These are phyloP conservation scores for Notarius quadriscutis DNA, from an alignment of 2,113 vertebrate genomes.

Conservation along the genomic window DNA sequence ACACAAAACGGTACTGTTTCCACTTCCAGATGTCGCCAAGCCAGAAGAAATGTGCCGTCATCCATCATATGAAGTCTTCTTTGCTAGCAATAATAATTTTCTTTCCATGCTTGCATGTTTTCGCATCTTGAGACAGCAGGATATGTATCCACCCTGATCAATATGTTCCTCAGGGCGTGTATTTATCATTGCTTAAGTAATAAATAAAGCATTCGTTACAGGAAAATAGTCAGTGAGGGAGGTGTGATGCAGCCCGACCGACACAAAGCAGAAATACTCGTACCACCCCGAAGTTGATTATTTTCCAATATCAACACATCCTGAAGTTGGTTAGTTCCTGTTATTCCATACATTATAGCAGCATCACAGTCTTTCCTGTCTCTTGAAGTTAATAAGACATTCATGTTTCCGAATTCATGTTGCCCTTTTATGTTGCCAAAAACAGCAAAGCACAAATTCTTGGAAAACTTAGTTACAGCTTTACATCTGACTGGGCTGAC, in stretches of 20 bases:
- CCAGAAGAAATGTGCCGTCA: slow-evolving; percentile 32
- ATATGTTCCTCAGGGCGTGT: background rate
- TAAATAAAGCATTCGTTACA: background rate
- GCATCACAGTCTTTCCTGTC: background rate
- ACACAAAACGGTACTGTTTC: slow-evolving; percentile 66
- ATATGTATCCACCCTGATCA: slow-evolving; percentile 11
- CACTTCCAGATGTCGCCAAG: slow-evolving; percentile 70
- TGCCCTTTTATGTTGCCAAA: background rate
- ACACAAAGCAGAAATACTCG: background rate
- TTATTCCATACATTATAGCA: background rate
- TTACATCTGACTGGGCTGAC: background rate
- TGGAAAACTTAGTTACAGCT: background rate
- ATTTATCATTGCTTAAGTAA: background rate
- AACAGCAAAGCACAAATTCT: background rate
- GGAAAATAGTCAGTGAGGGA: background rate
- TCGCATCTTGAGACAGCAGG: slow-evolving; percentile 1
- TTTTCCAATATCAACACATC: slow-evolving; percentile 16
- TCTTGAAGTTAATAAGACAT: background rate
- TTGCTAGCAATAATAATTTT: slow-evolving; percentile 38
- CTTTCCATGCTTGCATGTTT: slow-evolving; percentile 32
- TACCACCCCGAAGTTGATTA: slow-evolving; percentile 1
- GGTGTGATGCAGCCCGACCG: background rate
- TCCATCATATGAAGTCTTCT: slow-evolving; percentile 59
- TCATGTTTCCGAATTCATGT: background rate
- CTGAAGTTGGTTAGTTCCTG: background rate